Conservation (phyloP, 2,888 invertebrate species). For the Syritta pipiens region DNA sequence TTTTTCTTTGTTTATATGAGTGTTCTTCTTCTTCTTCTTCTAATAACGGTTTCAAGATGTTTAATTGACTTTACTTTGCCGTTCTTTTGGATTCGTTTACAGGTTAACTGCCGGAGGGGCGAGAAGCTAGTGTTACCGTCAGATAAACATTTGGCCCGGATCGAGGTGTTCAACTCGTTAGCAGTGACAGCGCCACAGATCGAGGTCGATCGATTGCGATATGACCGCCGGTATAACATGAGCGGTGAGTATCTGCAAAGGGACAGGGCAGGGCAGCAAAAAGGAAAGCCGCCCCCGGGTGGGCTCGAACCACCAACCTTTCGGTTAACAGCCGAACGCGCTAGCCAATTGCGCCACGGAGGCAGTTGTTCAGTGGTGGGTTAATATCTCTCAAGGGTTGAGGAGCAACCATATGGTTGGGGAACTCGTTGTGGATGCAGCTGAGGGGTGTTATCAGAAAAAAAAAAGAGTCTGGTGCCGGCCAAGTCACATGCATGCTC, state of each 20-base stretch:
- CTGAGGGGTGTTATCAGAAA: too few relatives aligned
- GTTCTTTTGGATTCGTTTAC: constrained; percentile 60
- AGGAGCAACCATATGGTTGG: neutral
- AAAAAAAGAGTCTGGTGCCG: too few relatives aligned
- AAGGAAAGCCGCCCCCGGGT: constrained; percentile 21
- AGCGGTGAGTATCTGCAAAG: constrained; percentile 76
- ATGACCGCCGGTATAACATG: constrained; percentile 76
- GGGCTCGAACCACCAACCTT: constrained; percentile 85
- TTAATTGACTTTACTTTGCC: too few relatives aligned
- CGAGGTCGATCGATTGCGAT: constrained; percentile 82
- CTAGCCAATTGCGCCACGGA: constrained; percentile 84
- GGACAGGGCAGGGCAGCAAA: neutral
- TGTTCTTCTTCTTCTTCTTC: constrained; percentile 1
- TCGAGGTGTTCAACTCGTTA: constrained; percentile 90
- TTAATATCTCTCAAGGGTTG: neutral
- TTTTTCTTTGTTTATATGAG: constrained; percentile 19
- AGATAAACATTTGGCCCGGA: constrained; percentile 78
- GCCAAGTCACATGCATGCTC: too few relatives aligned
- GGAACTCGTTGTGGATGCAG: too few relatives aligned
- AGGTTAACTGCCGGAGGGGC: constrained; percentile 79
- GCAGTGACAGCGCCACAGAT: constrained; percentile 89
- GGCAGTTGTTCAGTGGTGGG: neutral
- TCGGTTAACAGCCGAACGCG: constrained; percentile 99
- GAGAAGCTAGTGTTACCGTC: constrained; percentile 76
- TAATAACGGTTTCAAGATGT: constrained; percentile 16